These are phyloP conservation scores for Nymphicus hollandicus DNA, from an alignment of 2,113 vertebrate species.

Conservation along the genomic window DNA sequence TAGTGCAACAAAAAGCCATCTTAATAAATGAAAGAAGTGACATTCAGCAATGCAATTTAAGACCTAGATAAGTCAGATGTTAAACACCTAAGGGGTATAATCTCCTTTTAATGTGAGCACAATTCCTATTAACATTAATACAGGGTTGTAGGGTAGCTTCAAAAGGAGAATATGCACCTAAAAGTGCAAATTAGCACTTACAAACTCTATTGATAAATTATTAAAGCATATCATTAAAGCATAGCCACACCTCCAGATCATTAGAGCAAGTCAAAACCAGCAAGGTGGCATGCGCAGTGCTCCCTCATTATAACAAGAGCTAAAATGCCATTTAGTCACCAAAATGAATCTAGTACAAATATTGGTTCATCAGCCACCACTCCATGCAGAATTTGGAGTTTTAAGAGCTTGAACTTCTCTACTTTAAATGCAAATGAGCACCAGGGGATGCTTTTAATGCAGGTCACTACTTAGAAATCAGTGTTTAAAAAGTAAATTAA, in stretches of 20 bases:
- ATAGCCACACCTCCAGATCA: constrained; percentile 14
- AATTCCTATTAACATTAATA: constrained; percentile 71
- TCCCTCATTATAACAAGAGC: background rate
- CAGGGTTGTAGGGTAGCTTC: background rate
- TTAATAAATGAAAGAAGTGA: constrained; percentile 59
- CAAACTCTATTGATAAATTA: constrained; percentile 61
- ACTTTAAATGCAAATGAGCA: background rate
- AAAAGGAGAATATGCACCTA: constrained; percentile 47
- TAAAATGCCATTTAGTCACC: constrained; percentile 37
- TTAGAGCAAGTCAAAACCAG: background rate
- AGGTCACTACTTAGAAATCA: background rate
- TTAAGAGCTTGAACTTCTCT: background rate
- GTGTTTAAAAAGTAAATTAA: background rate
- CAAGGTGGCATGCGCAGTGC: background rate
- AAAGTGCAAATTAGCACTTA: constrained; percentile 62
- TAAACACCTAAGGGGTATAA: constrained; percentile 61
- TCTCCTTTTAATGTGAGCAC: constrained; percentile 66
- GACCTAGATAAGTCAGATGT: constrained; percentile 64
- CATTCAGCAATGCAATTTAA: constrained; percentile 5
- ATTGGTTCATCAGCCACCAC: background rate
- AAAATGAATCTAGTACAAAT: constrained; percentile 12
- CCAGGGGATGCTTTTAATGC: background rate
- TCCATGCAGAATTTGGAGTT: background rate
- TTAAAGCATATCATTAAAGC: constrained; percentile 58
- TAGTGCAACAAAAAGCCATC: constrained; percentile 36